Evolutionary conservation across 2,113 vertebrate genomes (phyloP).

Genomic region (Misgurnus mizolepis): DNA sequence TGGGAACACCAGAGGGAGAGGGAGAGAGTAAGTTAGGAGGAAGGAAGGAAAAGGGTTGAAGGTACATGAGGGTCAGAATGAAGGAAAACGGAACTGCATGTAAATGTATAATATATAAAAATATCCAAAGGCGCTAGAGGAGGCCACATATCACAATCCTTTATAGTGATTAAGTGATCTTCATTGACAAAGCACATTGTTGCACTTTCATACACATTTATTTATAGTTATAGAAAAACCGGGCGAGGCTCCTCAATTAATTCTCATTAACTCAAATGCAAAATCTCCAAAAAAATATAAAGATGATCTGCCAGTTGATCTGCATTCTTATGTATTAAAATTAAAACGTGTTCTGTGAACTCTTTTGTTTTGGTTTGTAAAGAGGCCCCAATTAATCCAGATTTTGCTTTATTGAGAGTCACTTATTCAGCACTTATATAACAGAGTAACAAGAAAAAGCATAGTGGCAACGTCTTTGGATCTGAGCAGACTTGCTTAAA

Average conservation of each 20-base stretch:
- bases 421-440: no score
- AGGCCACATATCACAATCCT: background rate
- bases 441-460: no score
- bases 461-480: no score
- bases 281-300: background rate
- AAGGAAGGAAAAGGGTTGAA: slow-evolving; percentile 18
- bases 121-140: background rate
- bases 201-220: background rate
- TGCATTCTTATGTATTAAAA: background rate
- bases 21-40: background rate
- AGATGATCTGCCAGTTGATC: background rate
- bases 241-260: background rate
- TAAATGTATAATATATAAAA: background rate
- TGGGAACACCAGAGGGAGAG: slow-evolving; percentile 47
- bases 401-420: no score
- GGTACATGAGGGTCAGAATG: slow-evolving; percentile 4
- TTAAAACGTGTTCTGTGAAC: no score
- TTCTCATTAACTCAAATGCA: background rate
- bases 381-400: no score
- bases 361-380: no score
- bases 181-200: background rate
- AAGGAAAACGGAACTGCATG: slow-evolving; percentile 18
- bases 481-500: no score
- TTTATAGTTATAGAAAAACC: background rate
- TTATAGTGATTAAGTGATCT: background rate